Conservation (phyloP, 2,797 vertebrate genomes). For the Florisuga fusca region DNA sequence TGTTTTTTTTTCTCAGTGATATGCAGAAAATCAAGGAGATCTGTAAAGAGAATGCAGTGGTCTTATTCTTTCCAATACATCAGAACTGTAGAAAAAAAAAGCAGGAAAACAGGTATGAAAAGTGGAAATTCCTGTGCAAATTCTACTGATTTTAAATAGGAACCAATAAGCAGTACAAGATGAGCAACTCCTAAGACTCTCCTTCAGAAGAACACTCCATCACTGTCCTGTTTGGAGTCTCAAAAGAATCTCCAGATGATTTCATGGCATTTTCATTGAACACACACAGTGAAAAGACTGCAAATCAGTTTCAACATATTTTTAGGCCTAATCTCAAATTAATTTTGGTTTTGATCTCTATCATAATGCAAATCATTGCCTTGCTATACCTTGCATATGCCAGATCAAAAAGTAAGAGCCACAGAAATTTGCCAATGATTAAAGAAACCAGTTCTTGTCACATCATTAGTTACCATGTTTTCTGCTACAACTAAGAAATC, state of each 20-base stretch:
- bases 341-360: not conserved
- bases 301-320: not conserved
- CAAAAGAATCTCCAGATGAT: not conserved
- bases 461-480: not conserved
- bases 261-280: not conserved
- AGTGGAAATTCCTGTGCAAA: not conserved
- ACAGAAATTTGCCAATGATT: not conserved
- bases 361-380: not conserved
- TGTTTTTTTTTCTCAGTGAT: not conserved
- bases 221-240: not conserved
- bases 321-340: not conserved
- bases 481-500: not conserved
- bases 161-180: not conserved
- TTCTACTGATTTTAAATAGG: not conserved
- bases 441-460: not conserved
- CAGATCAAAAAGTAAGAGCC: not conserved
- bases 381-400: not conserved
- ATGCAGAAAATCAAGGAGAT: not conserved
- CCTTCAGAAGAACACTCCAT: not conserved
- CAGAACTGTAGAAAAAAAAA: not conserved
- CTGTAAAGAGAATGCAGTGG: not conserved
- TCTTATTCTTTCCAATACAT: not conserved
- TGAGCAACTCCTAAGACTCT: not conserved
- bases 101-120: accelerated
- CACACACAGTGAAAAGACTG: not conserved